Conservation (phyloP, 2,797 vertebrate species). For the Loriculus beryllinus region DNA sequence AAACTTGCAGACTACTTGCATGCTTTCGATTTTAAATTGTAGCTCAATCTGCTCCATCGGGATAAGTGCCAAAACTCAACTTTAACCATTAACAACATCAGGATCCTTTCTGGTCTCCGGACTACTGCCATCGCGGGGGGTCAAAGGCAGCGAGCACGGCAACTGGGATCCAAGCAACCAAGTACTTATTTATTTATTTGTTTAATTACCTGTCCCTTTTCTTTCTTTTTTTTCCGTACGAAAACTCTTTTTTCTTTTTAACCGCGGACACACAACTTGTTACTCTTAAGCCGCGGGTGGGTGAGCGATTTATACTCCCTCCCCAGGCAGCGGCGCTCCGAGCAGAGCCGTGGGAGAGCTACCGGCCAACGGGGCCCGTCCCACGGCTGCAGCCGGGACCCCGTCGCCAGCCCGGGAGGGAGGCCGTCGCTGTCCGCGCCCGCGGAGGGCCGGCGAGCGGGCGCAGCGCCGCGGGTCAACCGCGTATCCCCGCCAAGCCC, state of each 20-base stretch:
- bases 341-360: conserved; percentile 33
- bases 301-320: neutral
- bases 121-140: neutral
- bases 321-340: neutral
- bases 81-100: conserved; percentile 8
- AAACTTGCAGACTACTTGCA: conserved; percentile 35
- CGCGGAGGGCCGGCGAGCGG: neutral
- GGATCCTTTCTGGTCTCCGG: neutral
- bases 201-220: neutral
- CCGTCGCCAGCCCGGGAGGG: neutral
- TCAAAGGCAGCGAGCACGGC: neutral
- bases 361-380: conserved; percentile 7
- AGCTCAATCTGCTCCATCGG: neutral
- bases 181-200: neutral
- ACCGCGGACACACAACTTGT: neutral
- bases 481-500: neutral
- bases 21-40: conserved; percentile 58
- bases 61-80: conserved; percentile 20
- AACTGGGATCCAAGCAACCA: neutral
- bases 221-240: fast-evolving
- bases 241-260: neutral
- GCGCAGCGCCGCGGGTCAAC: neutral
- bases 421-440: neutral
- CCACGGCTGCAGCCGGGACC: neutral
- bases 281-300: neutral